Evolutionary conservation across 1,140 invertebrate genomes (phyloP).

Genomic region (Phymastichus coffea): DNA sequence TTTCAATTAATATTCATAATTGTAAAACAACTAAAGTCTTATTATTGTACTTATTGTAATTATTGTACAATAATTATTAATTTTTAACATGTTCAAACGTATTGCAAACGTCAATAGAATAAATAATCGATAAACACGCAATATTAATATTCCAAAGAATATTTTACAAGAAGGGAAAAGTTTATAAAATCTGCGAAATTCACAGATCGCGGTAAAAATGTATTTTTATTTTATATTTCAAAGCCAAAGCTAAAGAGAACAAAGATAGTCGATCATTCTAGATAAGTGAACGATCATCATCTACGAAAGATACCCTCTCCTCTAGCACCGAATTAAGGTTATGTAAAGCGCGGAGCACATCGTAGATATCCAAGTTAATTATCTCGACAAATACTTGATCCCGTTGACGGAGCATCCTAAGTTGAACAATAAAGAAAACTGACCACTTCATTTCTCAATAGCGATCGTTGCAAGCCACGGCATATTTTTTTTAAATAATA

Average conservation of each 20-base stretch:
- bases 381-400: conserved; percentile 14
- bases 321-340: conserved; percentile 15
- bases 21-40: too few species aligned
- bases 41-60: too few species aligned
- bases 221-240: conserved; percentile 22
- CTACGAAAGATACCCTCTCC: conserved; percentile 18
- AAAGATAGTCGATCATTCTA: conserved; percentile 9
- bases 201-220: too few species aligned
- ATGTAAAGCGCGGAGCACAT: conserved; percentile 24
- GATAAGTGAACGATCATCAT: neutral
- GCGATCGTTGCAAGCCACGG: neutral
- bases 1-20: too few species aligned
- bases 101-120: too few species aligned
- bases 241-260: conserved; percentile 13
- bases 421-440: too few species aligned
- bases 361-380: conserved; percentile 4
- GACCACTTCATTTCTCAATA: neutral
- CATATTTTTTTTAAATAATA: neutral
- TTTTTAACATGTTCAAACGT: too few species aligned
- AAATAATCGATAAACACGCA: too few species aligned
- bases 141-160: too few species aligned
- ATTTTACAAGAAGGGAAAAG: too few species aligned
- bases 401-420: neutral
- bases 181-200: too few species aligned
- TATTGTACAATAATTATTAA: too few species aligned